Evolutionary conservation across 2,797 vertebrate genomes (phyloP).

Genomic region (Sternarchorhynchus goeldii): DNA sequence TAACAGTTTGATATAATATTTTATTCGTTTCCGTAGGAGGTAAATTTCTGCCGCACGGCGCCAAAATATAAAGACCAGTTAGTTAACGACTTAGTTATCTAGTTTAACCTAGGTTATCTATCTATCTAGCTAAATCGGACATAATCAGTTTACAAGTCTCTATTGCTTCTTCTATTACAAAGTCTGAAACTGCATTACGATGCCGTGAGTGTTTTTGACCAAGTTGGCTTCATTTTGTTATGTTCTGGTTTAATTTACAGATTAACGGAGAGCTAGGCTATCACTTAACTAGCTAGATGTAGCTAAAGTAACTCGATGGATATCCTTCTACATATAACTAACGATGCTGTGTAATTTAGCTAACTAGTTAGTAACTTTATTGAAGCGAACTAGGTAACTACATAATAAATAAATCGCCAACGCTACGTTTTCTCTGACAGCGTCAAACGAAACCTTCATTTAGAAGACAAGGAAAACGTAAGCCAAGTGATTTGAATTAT

Average conservation of each 20-base stretch:
- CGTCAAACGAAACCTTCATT: slow-evolving; percentile 74
- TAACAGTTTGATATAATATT: background rate
- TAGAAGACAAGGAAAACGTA: slow-evolving; percentile 71
- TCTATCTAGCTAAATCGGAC: too few species aligned
- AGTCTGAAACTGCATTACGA: background rate
- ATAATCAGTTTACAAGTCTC: too few species aligned
- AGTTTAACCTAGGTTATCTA: too few species aligned
- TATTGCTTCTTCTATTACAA: background rate
- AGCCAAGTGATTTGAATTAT: slow-evolving; percentile 48
- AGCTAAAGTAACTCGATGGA: background rate
- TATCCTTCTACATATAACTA: background rate
- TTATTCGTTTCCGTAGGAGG: slow-evolving; percentile 34
- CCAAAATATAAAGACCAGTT: slow-evolving; percentile 45
- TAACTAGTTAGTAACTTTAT: too few species aligned
- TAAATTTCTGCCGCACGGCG: slow-evolving; percentile 49
- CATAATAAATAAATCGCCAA: background rate
- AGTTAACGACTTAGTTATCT: too few species aligned
- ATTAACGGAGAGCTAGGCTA: too few species aligned
- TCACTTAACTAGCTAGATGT: too few species aligned
- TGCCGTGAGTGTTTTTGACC: slow-evolving; percentile 10
- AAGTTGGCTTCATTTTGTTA: too few species aligned
- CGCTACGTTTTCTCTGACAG: slow-evolving; percentile 68
- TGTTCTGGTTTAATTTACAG: too few species aligned
- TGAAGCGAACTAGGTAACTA: too few species aligned
- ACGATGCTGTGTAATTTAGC: background rate